Conservation (phyloP, 2,113 vertebrate species). For the Neodon shergylaensis region DNA sequence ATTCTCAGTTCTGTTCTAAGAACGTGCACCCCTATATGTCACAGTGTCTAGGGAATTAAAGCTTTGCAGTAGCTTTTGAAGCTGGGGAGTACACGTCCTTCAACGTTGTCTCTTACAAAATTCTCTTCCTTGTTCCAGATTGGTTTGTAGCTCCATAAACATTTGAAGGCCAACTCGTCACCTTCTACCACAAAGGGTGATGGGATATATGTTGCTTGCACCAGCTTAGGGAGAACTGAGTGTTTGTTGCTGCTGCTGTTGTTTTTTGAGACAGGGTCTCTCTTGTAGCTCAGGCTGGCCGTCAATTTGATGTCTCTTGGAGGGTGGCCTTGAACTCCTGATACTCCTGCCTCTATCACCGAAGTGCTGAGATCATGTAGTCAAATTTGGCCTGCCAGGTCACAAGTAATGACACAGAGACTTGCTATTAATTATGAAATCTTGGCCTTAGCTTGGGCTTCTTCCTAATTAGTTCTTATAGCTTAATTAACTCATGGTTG, state of each 20-base stretch:
- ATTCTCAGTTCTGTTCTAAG: background rate
- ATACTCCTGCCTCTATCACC: background rate
- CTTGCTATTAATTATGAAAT: background rate
- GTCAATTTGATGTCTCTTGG: background rate
- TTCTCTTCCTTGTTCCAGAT: background rate
- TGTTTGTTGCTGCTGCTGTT: background rate
- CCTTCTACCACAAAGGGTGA: background rate
- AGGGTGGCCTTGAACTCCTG: background rate
- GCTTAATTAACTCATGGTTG: background rate
- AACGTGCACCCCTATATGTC: background rate
- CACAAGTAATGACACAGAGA: background rate
- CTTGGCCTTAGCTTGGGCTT: background rate
- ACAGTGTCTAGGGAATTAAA: background rate
- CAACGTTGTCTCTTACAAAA: background rate
- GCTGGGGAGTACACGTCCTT: background rate
- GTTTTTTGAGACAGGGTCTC: background rate
- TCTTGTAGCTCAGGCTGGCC: background rate
- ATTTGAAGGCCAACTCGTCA: background rate
- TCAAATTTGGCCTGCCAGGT: background rate
- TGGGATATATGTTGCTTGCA: background rate
- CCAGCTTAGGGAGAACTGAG: background rate
- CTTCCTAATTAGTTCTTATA: background rate
- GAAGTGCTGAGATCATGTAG: background rate
- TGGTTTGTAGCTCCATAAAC: conserved; percentile 30
- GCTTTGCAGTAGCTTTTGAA: background rate